Evolutionary conservation across 2,113 vertebrate species (phyloP).

Genomic region (Procapra przewalskii): DNA sequence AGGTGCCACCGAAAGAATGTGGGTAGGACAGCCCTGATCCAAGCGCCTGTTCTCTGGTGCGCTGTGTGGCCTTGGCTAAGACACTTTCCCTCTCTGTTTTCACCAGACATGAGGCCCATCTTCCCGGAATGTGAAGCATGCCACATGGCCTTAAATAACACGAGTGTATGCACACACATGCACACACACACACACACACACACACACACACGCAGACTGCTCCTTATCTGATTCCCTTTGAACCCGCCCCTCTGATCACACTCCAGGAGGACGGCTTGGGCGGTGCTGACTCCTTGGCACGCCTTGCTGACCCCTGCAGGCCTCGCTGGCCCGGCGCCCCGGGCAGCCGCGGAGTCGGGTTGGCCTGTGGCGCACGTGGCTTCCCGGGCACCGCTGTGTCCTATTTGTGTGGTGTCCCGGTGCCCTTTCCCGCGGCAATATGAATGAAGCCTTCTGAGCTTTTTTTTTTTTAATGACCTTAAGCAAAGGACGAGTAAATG

Average conservation of each 20-base stretch:
- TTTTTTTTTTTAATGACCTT: not conserved
- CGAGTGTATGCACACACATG: not conserved
- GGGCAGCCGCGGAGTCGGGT: not conserved
- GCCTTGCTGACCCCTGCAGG: not conserved
- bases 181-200: not conserved
- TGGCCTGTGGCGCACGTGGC: not conserved
- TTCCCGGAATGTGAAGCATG: not conserved
- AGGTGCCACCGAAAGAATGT: not conserved
- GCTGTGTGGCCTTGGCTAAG: not conserved
- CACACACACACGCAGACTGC: accelerated
- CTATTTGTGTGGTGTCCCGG: not conserved
- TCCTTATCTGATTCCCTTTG: not conserved
- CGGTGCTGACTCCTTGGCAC: not conserved
- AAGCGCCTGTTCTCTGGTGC: too few relatives aligned
- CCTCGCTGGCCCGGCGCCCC: not conserved
- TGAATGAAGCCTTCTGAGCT: not conserved
- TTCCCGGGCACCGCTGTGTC: not conserved
- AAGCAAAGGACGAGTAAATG: not conserved
- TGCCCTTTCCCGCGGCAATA: not conserved
- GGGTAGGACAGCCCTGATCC: not conserved
- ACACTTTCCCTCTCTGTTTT: not conserved
- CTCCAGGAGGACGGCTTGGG: accelerated
- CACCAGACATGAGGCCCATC: not conserved
- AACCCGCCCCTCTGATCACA: not conserved
- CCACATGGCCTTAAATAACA: not conserved